Base-by-base conservation (phyloP, 2,888 invertebrate genomes). In the Pristionchus maxplancki region DNA sequence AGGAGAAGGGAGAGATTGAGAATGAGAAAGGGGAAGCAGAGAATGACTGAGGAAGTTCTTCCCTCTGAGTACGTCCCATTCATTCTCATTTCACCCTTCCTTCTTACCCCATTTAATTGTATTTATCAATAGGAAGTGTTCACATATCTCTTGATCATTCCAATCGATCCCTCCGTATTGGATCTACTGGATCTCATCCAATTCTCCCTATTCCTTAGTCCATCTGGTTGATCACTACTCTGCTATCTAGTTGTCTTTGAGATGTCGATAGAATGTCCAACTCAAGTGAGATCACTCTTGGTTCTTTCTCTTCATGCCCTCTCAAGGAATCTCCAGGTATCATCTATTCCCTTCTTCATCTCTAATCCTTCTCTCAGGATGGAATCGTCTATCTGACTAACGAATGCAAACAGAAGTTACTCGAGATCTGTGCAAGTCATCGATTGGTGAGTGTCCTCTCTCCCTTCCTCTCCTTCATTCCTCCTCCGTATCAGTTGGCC, bases 401-500 rank as follows among this genome's bases (percentile, higher is more conserved):
- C 44, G 92, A 93, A 86, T 93, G 93, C 88, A 92, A 93, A 74
- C 92, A 93, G 88, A 89, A 91, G 37, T 88, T 94, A 15, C 86
- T 94, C 28, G 93, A 94, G 85, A 93, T 92, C 87, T 93, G 94
- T 88, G 91, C 92, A 58, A 94, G 93, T 67, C 94, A 94, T 90
- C 40, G 62, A 82, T 74, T 88, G 64, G 62, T 37, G 5, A 50
- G 34, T 50, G n/a, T 40, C 44, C 78, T n/a, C 50, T 3, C 34
- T 78, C 24, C 87, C 50, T 37, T 13, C 20, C 15, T 24, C 4
- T 40, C 13, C 50, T 83, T n/a, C 53, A 53, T 89, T 50, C 15
- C 1, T 24, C 40, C 31, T 74, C 24, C 71, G 24, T 93, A n/a
- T 81, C 90, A 93, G 93, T 89, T 93, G 24, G 90, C 92, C 31